Evolutionary conservation across 2,888 invertebrate genomes (phyloP).

Genomic region (Bimastos eiseni): DNA sequence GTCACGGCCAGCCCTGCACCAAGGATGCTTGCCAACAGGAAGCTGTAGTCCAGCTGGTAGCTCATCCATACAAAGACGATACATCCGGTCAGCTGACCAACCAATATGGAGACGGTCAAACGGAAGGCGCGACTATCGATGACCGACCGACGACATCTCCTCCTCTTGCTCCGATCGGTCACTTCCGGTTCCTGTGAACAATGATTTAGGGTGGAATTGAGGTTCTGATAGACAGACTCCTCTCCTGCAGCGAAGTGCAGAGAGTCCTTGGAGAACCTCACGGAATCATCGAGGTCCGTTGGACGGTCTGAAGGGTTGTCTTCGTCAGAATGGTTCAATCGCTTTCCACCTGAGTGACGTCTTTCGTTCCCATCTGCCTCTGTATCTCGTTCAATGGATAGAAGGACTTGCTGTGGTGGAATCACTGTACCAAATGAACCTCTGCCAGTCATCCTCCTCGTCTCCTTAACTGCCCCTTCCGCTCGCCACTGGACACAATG

Average conservation of each 20-base stretch:
- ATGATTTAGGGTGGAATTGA: not conserved
- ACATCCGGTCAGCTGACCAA: conserved; percentile 40
- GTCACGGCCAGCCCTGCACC: conserved; percentile 32
- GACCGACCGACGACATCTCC: not conserved
- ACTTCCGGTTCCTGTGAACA: not conserved
- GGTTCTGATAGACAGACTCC: not conserved
- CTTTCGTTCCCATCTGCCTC: not conserved
- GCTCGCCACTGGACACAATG: not conserved
- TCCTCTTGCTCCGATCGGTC: not conserved
- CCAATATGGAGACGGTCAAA: conserved; percentile 40
- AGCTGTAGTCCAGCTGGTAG: conserved; percentile 40
- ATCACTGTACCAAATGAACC: not conserved
- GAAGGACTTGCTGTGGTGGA: not conserved
- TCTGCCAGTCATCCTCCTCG: not conserved
- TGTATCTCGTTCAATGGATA: not conserved
- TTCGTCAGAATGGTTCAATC: not conserved
- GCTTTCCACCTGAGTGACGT: not conserved
- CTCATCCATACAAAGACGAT: conserved; percentile 44
- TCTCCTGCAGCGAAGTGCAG: not conserved
- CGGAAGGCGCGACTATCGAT: conserved; percentile 25
- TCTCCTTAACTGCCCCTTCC: not conserved
- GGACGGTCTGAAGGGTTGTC: not conserved
- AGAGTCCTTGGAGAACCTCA: not conserved
- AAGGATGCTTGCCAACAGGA: conserved; percentile 37
- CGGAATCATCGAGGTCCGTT: not conserved